Evolutionary conservation across 1,140 invertebrate genomes (phyloP), one percentile per base, ranked within the genome.

Genomic region (Pissodes strobi): DNA sequence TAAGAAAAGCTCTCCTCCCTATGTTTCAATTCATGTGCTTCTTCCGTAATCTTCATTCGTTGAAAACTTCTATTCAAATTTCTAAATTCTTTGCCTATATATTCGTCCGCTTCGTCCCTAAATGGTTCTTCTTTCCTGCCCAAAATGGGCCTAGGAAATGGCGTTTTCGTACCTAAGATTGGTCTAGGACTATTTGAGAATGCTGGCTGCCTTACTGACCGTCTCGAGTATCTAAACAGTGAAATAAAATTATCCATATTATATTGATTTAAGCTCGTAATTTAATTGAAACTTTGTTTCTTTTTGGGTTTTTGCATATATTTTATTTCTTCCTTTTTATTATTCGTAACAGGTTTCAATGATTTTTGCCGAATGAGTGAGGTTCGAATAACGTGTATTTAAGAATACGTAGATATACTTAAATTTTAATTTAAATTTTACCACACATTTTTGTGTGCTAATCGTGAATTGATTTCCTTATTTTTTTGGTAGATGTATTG

Each of bases 141-240:
- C 9, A 76, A 25, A 41, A 75, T 76, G 0, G 73, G 73, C 43
- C 73, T 57, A 8, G 73, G 73, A 38, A 71, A 69, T 2, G 69
- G 66, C 1, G 64, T 23, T 49, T 75, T 74, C 1, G 55, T 72
- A 8, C 73, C 75, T 13, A 75, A 48, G 27, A 75, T 76, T n/a
- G 74, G 70, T 52, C 72, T 59, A 0, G 74, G 74, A 60, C 64
- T 64, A 17, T 51, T 67, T 2, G 64, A 53, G 4, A 41, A 43
- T 13, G 41, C 15, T 15, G 53, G 67, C 21, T 58, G 51, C n/a
- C 69, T 64, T 4, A 72, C 69, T 3, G 71, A 69, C 52, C 70
- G 68, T 18, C 74, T 67, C 1, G 75, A 75, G 58, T 76, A 76
- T 15, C 74, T 60, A 41, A n/a, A n/a, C n/a, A n/a, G n/a, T n/a